Evolutionary conservation across 2,888 invertebrate genomes (phyloP), one percentile per base, ranked within the genome.

Genomic region (Temnothorax ravouxi): DNA sequence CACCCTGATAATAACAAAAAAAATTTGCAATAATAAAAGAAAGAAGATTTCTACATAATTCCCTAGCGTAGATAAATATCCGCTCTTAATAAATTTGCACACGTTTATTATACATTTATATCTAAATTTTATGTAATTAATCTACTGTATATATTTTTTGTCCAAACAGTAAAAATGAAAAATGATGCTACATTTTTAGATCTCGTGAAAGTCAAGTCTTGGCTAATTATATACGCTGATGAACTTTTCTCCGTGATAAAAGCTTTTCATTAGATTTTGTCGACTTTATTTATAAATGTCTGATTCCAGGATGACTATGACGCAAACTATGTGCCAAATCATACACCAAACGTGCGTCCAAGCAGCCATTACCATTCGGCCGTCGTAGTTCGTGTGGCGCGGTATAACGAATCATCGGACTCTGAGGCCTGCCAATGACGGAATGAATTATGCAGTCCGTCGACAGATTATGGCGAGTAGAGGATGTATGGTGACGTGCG

Each of bases 401-500:
- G 79, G 56, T 89, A 88, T 88, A 88, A 90, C 88, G 90, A 90
- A 88, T 88, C 90, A 84, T 87, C 83, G 86, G 88, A 86, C 88
- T 88, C 83, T 76, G 84, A 83, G 83, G 87, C 81, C 90, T 88
- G 87, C 87, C 87, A 89, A 90, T 89, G 88, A 89, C 89, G 85
- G 84, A 91, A 91, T 91, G 90, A 91, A 91, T 91, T 91, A 91
- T 91, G 90, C 91, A 91, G 91, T 86, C 85, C 84, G 85, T 87
- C 90, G 84, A 88, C 44, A 86, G 89, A 89, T 90, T 90, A 90
- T 90, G 88, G 88, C 82, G 86, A 86, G 76, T 56, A 80, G 87
- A 91, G 88, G 88, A 90, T 91, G 86, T 86, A 86, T 83, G 84
- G 72, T 89, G 90, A 88, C 86, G 88, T 72, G 86, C 85, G 85